These are phyloP conservation scores for Sebastes vulpes DNA, from an alignment of 2,797 vertebrate species.

Conservation along the genomic window DNA sequence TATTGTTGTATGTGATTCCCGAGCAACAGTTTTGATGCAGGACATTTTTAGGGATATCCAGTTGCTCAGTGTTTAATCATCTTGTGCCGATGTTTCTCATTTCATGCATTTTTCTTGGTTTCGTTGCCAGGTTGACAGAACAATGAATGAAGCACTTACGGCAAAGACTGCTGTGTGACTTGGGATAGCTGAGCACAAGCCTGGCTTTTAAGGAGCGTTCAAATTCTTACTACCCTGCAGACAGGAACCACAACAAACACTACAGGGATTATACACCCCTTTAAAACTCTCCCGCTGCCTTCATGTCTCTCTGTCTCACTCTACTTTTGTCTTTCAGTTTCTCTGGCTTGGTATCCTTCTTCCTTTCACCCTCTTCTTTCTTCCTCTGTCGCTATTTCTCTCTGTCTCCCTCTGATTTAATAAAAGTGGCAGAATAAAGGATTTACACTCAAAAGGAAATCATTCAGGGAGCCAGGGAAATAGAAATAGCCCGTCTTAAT, in stretches of 20 bases:
- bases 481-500: slow-evolving; percentile 67
- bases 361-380: slow-evolving; percentile 26
- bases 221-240: slow-evolving; percentile 56
- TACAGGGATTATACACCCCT: slow-evolving; percentile 48
- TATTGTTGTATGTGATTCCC: not conserved
- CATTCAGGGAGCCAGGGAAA: slow-evolving; percentile 50
- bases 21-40: not conserved
- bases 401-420: slow-evolving; percentile 64
- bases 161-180: slow-evolving; percentile 31
- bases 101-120: slow-evolving; percentile 24
- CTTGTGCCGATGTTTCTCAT: not conserved
- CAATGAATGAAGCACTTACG: slow-evolving; percentile 30
- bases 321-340: not conserved
- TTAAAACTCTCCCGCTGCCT: slow-evolving; percentile 39
- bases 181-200: slow-evolving; percentile 42
- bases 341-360: slow-evolving; percentile 9
- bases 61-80: slow-evolving; percentile 3
- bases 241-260: slow-evolving; percentile 57
- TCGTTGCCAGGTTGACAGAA: slow-evolving; percentile 35
- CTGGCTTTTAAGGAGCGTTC: slow-evolving; percentile 37
- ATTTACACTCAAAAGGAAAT: slow-evolving; percentile 63
- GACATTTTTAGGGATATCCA: not conserved
- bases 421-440: slow-evolving; percentile 65
- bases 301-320: slow-evolving; percentile 17
- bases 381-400: slow-evolving; percentile 23